Evolutionary conservation across 2,113 vertebrate species (phyloP).

Genomic region (Orthonyx spaldingii): DNA sequence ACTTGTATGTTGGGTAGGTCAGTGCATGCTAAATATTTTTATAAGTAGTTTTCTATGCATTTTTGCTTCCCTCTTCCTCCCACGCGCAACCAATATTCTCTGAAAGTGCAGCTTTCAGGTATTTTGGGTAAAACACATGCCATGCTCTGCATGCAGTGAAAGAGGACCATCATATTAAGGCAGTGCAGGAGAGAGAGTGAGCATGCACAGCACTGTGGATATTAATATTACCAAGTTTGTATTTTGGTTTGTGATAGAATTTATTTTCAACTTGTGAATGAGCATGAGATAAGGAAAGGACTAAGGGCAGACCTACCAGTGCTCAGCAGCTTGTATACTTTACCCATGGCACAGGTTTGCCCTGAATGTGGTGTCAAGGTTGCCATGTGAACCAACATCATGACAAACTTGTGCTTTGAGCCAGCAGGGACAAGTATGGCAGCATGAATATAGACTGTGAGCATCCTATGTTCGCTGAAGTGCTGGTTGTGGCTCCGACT

Average conservation of each 20-base stretch:
- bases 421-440: neutral
- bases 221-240: neutral
- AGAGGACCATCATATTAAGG: neutral
- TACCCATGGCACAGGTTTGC: rapidly evolving
- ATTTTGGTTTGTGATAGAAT: neutral
- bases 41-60: neutral
- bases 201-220: neutral
- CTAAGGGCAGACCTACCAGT: neutral
- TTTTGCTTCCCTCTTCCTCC: conserved; percentile 35
- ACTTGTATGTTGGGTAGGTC: conserved; percentile 5
- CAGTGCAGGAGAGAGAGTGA: neutral
- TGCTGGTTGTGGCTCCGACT: neutral
- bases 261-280: neutral
- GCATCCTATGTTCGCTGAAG: rapidly evolving
- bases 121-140: neutral
- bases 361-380: neutral
- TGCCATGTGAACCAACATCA: neutral
- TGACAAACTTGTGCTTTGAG: neutral
- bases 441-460: neutral
- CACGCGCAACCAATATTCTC: neutral
- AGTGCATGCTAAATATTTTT: conserved; percentile 30
- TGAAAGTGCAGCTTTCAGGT: neutral
- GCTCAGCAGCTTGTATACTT: neutral
- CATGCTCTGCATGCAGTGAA: neutral
- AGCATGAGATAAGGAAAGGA: neutral